Conservation (phyloP, 2,888 invertebrate genomes). For the Synergus umbraculus region DNA sequence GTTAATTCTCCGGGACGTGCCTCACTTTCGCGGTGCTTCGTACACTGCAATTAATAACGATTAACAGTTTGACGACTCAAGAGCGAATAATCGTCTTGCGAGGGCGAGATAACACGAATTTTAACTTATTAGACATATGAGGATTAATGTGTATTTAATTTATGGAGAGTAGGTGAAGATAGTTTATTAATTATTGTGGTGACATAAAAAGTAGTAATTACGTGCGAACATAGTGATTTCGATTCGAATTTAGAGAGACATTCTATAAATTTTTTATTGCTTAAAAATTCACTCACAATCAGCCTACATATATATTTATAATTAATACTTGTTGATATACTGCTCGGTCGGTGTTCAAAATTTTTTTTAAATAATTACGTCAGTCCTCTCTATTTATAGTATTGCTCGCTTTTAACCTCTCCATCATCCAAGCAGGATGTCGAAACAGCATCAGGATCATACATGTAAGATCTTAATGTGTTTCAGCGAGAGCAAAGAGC, state of each 20-base stretch:
- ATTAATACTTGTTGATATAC: background rate
- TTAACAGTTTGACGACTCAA: constrained; percentile 54
- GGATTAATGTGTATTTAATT: background rate
- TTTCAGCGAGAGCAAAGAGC: constrained; percentile 48
- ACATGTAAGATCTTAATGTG: constrained; percentile 60
- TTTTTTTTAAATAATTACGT: background rate
- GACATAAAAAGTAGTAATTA: background rate
- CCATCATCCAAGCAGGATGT: constrained; percentile 47
- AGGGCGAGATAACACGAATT: background rate
- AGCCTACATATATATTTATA: too few relatives aligned
- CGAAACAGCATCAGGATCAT: constrained; percentile 51
- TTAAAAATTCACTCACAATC: too few relatives aligned
- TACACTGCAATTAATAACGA: constrained; percentile 62
- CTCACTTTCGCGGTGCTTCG: constrained; percentile 44
- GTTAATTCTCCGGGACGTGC: constrained; percentile 46
- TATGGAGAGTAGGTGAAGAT: background rate
- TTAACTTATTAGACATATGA: background rate
- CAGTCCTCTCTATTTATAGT: constrained; percentile 22
- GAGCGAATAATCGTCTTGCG: constrained; percentile 1
- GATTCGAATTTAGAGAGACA: too few relatives aligned
- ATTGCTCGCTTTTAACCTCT: constrained; percentile 32
- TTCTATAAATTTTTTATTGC: too few relatives aligned
- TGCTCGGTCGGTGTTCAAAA: background rate
- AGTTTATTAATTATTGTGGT: background rate
- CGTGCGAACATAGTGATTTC: too few relatives aligned